These are phyloP conservation scores for Butastur rufipennis DNA, from an alignment of 2,113 vertebrate species.

Conservation along the genomic window DNA sequence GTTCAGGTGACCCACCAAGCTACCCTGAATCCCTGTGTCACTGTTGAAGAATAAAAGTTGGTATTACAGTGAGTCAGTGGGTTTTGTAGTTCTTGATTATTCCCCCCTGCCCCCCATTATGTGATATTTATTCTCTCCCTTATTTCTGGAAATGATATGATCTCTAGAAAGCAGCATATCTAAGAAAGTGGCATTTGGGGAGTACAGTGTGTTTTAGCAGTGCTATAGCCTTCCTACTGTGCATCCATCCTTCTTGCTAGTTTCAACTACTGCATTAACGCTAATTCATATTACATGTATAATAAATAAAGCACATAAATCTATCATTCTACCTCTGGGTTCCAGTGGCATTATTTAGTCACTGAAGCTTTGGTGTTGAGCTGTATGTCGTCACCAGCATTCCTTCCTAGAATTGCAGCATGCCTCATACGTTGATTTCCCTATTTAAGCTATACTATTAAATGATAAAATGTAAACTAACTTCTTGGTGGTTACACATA, in stretches of 20 bases:
- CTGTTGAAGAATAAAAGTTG: background rate
- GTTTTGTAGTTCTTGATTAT: background rate
- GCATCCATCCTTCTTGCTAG: background rate
- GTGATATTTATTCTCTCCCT: background rate
- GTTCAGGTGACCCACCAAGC: background rate
- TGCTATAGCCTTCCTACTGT: background rate
- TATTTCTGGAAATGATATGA: background rate
- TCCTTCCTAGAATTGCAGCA: background rate
- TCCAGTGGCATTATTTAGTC: background rate
- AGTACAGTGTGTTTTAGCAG: background rate
- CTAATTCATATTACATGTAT: background rate
- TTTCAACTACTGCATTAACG: background rate
- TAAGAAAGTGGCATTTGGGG: background rate
- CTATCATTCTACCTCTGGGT: background rate
- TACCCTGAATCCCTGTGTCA: background rate
- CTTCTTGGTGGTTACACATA: background rate
- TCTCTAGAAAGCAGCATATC: background rate
- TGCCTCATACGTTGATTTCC: background rate
- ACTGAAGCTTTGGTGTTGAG: background rate
- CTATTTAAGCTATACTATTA: background rate
- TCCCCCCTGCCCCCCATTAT: background rate
- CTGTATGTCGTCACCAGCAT: background rate
- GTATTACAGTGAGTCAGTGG: background rate
- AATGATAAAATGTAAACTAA: background rate
- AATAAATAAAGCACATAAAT: background rate